Evolutionary conservation across 2,888 invertebrate species (phyloP), one percentile per base, ranked within the genome.

Genomic region (Eupithecia subfuscata): DNA sequence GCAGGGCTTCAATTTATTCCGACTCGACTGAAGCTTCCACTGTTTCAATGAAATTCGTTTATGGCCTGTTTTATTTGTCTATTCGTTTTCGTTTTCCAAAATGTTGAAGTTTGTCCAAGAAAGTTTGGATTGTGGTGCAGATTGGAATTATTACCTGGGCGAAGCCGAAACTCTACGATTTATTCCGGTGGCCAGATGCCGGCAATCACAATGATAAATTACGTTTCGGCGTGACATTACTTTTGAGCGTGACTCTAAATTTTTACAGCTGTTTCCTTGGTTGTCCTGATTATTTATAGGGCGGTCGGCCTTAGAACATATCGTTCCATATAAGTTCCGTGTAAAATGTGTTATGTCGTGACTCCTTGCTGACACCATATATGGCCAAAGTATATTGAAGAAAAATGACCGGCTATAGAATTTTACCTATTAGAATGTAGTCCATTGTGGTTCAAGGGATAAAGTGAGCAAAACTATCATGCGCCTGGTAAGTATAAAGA

Each of bases 141-240:
- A 92, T 93, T 92, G 93, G 85, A 91, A 88, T 94, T 91, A 94
- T 94, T 93, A 92, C 93, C 93, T 93, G 92, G 87, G 65, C 69
- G 67, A 91, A 89, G 90, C 87, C 87, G 86, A 89, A 93, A 93
- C 91, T 92, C 89, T 63, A 82, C 86, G 89, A 93, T 93, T 95
- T 94, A 92, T 92, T 90, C 86, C 84, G 81, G 83, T 85, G 85
- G 87, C 91, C 94, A 92, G 93, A 90, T 93, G 94, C 89, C 86
- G 89, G 85, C 90, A 91, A 90, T 91, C 90, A 88, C 88, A 87
- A 85, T 89, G 89, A 91, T 87, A 91, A 91, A 92, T 91, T 86
- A 86, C 85, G 87, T 88, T 88, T 86, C 84, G 86, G 86, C 89
- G 87, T 89, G 85, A 87, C 84, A 25, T 68, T 68, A 68, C 68